These are phyloP conservation scores for Harpagifer antarcticus DNA, from an alignment of 2,797 vertebrate species.

Conservation along the genomic window DNA sequence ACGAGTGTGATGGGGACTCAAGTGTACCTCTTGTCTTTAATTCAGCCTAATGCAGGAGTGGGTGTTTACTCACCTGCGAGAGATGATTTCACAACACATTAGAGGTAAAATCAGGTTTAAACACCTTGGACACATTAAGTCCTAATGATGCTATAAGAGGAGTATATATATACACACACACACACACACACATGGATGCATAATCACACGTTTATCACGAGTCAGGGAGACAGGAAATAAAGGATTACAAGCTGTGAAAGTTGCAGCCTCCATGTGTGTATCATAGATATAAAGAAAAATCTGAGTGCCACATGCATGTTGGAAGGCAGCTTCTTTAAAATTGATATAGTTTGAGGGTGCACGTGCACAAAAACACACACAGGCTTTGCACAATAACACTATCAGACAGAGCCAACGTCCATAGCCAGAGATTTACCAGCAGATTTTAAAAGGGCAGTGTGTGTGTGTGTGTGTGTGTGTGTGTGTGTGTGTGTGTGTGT, in stretches of 20 bases:
- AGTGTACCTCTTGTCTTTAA: slow-evolving; percentile 35
- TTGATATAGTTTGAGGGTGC: slow-evolving; percentile 25
- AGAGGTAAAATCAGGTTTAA: slow-evolving; percentile 24
- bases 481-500: slow-evolving; percentile 30
- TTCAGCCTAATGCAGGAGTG: slow-evolving; percentile 27
- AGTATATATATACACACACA: not conserved
- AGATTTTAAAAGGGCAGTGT: slow-evolving; percentile 69
- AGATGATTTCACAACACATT: slow-evolving; percentile 25
- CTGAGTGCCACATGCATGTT: slow-evolving; percentile 8
- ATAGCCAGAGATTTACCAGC: slow-evolving; percentile 69
- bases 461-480: slow-evolving; percentile 32
- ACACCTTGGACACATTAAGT: not conserved
- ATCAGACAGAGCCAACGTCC: slow-evolving; percentile 61
- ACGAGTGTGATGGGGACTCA: slow-evolving; percentile 26
- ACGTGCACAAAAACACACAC: slow-evolving; percentile 34
- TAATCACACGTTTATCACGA: not conserved
- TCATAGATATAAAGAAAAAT: slow-evolving; percentile 21
- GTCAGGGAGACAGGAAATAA: slow-evolving; percentile 5
- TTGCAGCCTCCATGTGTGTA: slow-evolving; percentile 46
- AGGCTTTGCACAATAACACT: slow-evolving; percentile 57
- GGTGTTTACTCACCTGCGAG: slow-evolving; percentile 30
- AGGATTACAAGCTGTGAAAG: slow-evolving; percentile 51
- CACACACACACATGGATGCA: not conserved
- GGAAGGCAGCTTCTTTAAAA: slow-evolving; percentile 26
- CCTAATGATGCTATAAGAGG: slow-evolving; percentile 8